phyloP scores from a whole-genome alignment of 2,888 invertebrate genomes.

The Cylloceria caligata region DNA sequence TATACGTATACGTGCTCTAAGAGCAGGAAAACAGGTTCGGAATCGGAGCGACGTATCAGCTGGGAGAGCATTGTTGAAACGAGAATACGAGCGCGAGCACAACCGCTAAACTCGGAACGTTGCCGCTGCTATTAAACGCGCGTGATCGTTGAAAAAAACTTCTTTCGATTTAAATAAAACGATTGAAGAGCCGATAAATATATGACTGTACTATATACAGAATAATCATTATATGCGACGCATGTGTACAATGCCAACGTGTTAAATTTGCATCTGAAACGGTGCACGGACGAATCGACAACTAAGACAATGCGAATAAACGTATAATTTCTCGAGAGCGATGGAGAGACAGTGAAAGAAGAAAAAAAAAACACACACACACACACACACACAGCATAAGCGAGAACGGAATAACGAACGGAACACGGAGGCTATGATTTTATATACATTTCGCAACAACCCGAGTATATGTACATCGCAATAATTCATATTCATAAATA shows the following conservation, averaged over 20 bases:
- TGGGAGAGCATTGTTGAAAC: conserved; percentile 35
- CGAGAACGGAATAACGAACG: conserved; percentile 7
- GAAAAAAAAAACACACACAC: background rate
- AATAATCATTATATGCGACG: background rate
- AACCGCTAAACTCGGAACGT: conserved; percentile 9
- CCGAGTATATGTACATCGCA: conserved; percentile 47
- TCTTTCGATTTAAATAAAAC: conserved; percentile 41
- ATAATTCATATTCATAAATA: conserved; percentile 64
- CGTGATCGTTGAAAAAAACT: conserved; percentile 21
- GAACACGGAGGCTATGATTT: conserved; percentile 45
- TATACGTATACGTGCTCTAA: conserved; percentile 35
- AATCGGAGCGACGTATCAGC: conserved; percentile 50
- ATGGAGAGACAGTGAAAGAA: background rate
- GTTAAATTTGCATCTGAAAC: conserved; percentile 38
- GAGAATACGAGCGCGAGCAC: conserved; percentile 8
- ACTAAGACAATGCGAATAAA: conserved; percentile 38
- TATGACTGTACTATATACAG: background rate
- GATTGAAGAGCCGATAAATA: conserved; percentile 41
- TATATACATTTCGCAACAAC: conserved; percentile 3
- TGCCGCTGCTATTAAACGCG: conserved; percentile 30
- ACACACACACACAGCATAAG: background rate
- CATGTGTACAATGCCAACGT: conserved; percentile 6
- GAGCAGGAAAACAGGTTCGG: conserved; percentile 56
- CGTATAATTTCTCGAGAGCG: conserved; percentile 43
- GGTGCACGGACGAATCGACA: conserved; percentile 44